Evolutionary conservation across 2,113 vertebrate species (phyloP), one percentile per base, ranked within the genome.

Genomic region (Junco hyemalis): DNA sequence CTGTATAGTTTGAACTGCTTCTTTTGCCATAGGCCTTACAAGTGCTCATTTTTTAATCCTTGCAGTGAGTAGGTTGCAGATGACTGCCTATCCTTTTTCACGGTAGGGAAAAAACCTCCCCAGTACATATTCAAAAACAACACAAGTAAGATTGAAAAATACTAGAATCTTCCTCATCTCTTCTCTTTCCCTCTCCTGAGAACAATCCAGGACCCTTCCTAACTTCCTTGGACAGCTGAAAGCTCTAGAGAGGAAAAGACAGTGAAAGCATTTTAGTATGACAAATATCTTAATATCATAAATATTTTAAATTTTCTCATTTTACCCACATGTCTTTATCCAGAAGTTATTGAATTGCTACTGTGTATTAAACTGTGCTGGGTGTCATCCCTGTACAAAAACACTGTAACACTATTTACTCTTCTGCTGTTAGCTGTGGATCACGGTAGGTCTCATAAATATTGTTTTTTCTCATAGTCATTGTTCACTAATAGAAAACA

Each of bases 11-110:
- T 84, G 35, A 83, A 59, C 18, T 57, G 48, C 19, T 5, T 1
- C 25, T 77, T 88, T 72, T 66, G 56, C 59, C 63, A 42, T 12
- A 33, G 56, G 42, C 53, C 45, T 76, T 48, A 57, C 18, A 86
- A 86, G 38, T 28, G 15, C 44, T 88, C 11, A 29, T 60, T 94
- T 76, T 70, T 59, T 88, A 93, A 81, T 96, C 66, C 33, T 70
- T 44, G 11, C 22, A 59, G 42, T 77, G 64, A 88, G 76, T 77
- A 70, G 45, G 50, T 45, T 95, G 71, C 66, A 88, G 66, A 63
- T 94, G 42, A 88, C 29, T 88, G 47, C 26, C 45, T 81, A 88
- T 92, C 79, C 54, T 77, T 81, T 92, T 90, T 93, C 76, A 93
- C 0, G 1, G 70, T 47, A 33, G 8, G 16, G 25, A 1, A 24